Evolutionary conservation across 2,113 vertebrate genomes (phyloP).

Genomic region (Halichoerus grypus): DNA sequence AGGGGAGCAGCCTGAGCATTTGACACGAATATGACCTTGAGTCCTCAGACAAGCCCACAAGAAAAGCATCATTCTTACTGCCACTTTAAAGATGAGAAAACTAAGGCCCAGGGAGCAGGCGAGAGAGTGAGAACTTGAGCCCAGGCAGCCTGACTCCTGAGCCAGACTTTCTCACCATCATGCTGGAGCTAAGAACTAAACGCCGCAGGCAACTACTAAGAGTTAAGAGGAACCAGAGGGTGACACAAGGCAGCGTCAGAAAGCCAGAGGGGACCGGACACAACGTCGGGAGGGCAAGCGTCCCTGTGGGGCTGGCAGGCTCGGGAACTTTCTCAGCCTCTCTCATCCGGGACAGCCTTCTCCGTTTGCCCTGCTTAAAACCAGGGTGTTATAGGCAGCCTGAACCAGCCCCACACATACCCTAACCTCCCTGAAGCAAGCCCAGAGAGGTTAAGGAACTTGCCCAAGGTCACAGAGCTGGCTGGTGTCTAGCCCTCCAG

Average conservation of each 20-base stretch:
- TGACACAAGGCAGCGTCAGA: neutral
- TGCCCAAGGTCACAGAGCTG: conserved; percentile 1
- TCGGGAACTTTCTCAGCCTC: neutral
- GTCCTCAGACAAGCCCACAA: neutral
- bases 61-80: neutral
- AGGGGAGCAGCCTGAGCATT: neutral
- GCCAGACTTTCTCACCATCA: neutral
- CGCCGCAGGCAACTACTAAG: neutral
- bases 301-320: neutral
- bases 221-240: neutral
- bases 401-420: neutral
- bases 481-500: neutral
- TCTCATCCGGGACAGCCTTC: neutral
- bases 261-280: neutral
- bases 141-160: neutral
- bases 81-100: conserved; percentile 4
- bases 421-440: neutral
- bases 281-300: neutral
- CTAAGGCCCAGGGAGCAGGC: neutral
- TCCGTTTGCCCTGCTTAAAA: neutral
- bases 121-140: neutral
- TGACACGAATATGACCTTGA: neutral
- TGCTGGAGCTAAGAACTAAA: neutral
- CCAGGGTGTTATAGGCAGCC: neutral
- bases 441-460: neutral